Percentiles rank a stretch among this genome's conserved stretches.
Conservation (phyloP, 2,113 vertebrate species). For the Phaetusa simplex region DNA sequence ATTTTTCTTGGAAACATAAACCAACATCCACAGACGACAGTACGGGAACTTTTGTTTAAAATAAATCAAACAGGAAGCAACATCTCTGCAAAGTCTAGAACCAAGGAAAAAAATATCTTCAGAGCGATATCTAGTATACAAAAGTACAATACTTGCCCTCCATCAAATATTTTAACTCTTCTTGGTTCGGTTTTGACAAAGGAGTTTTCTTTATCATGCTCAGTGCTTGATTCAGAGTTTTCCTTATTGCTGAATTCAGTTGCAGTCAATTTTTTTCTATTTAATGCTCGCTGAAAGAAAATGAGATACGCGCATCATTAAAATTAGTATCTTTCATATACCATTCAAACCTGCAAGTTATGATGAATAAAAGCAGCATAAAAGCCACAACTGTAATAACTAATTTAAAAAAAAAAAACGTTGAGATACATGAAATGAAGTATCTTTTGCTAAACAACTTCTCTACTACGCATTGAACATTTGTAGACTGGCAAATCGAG, state of each 20-base stretch:
- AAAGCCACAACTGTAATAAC: not conserved
- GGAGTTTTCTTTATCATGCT: constrained; percentile 88
- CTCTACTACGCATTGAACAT: not conserved
- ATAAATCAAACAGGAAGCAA: constrained; percentile 18
- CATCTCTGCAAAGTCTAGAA: not conserved
- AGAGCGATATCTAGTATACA: constrained; percentile 38
- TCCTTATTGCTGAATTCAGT: constrained; percentile 84
- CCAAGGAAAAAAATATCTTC: not conserved
- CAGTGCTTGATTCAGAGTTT: constrained; percentile 85
- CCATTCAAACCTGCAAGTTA: not conserved
- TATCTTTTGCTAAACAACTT: not conserved
- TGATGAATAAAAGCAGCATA: not conserved
- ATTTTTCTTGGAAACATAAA: constrained; percentile 56
- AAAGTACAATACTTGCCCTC: constrained; percentile 86
- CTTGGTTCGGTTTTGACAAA: constrained; percentile 88
- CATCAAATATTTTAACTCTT: constrained; percentile 98
- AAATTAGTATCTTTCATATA: not conserved
- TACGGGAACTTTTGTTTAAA: not conserved
- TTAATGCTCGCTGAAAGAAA: constrained; percentile 78
- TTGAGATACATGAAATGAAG: not conserved
- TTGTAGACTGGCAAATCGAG: not conserved
- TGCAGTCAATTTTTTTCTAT: constrained; percentile 78
- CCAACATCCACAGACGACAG: constrained; percentile 2
- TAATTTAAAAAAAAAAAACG: not conserved
- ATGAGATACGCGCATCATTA: constrained; percentile 36